Conservation (phyloP, 2,797 vertebrate genomes). For the Hypotaenidia okinawae region DNA sequence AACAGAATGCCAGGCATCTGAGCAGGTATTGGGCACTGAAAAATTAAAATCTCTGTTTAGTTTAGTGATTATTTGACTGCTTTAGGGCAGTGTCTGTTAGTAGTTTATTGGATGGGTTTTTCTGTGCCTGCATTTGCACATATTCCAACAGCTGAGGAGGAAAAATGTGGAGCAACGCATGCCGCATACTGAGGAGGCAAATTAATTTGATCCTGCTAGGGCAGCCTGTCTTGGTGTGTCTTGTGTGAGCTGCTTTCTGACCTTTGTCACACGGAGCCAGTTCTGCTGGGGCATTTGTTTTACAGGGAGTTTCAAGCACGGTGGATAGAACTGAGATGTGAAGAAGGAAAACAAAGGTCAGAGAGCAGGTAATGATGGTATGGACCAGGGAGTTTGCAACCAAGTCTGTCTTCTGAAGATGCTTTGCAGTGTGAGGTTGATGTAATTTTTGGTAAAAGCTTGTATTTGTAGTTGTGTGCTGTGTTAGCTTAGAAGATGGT, state of each 20-base stretch:
- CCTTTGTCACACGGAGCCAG: not conserved
- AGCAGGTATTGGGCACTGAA: not conserved
- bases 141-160: not conserved
- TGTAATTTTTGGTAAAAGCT: not conserved
- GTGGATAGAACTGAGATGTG: not conserved
- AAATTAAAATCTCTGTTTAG: not conserved
- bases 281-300: not conserved
- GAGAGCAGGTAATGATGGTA: not conserved
- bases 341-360: not conserved
- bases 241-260: not conserved
- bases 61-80: not conserved
- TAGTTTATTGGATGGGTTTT: not conserved
- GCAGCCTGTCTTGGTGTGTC: not conserved
- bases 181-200: not conserved
- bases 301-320: not conserved
- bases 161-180: not conserved
- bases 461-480: not conserved
- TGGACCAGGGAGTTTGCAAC: not conserved
- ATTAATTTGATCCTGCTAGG: not conserved
- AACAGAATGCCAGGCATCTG: not conserved
- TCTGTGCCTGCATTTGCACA: not conserved
- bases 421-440: not conserved
- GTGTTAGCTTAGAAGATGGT: not conserved
- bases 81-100: not conserved
- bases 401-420: not conserved